Base-by-base conservation (phyloP, 1,140 invertebrate species). In the Drosophila nebulosa region DNA sequence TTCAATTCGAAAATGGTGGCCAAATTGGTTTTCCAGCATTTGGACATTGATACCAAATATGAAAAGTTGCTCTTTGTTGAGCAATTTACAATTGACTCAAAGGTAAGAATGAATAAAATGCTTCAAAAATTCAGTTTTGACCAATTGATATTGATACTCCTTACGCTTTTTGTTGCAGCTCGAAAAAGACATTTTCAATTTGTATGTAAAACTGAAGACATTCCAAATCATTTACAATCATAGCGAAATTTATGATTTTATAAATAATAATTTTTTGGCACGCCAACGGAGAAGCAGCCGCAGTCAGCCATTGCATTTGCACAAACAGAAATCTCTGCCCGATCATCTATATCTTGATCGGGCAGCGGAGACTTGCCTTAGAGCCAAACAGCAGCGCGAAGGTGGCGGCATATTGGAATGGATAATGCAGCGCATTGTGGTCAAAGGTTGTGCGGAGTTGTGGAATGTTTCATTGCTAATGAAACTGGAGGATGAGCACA, bases 201-300 rank as follows among this genome's bases (percentile, higher is more conserved):
- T 96, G 14, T 94, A 94, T 70, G 92, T 95, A 1, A 94, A 94
- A 79, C 92, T 96, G 16, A 95, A 95, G 79, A 94, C 92, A 68
- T 92, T 96, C 42, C 93, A 93, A 64, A 88, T 96, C 1, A 94
- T 92, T n/a, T 97, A 96, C 70, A 94, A 95, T 83, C 95, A 96
- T 73, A 92, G 92, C 52, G 93, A 93, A 46, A 93, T 94, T 4
- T 93, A 93, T 79, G 91, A 92, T 46, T 95, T 94, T 94, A 86
- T 93, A 1, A 86, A 90, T n/a, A 90, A 90, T 16, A 93, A 93
- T 62, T 93, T 93, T 35, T 60, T 91, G n/a, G 86, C 81, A 5
- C 76, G 81, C 0, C 83, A 88, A 27, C 80, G 89, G 3, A 59
- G 69, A 1, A 51, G 77, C 53, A 26, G 42, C 26, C 9, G 56